phyloP scores from a whole-genome alignment of 1,140 invertebrate species.

The Rhysida immarginata region DNA sequence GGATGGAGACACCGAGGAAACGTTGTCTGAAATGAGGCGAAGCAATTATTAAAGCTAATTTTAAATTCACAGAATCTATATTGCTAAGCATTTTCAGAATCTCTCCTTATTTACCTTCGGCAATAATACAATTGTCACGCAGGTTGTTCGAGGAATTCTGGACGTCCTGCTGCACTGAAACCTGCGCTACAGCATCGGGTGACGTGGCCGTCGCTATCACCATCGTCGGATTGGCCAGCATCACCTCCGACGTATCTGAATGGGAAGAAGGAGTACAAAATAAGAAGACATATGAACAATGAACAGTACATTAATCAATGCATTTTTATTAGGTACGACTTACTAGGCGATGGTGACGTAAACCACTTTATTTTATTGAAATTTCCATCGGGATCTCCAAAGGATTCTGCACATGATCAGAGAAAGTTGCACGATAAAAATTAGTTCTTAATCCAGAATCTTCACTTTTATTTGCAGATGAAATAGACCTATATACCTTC shows the following conservation, averaged over 20 bases:
- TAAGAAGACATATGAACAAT: not conserved
- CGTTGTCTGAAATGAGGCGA: too few species aligned
- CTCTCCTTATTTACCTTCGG: not conserved
- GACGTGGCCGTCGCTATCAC: not conserved
- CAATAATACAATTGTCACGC: not conserved
- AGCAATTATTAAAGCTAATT: too few species aligned
- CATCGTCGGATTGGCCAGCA: not conserved
- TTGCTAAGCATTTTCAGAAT: too few species aligned
- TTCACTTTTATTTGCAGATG: not conserved
- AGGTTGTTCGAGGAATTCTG: not conserved
- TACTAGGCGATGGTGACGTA: not conserved
- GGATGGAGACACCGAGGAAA: too few species aligned
- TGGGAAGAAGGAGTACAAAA: not conserved
- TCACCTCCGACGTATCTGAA: not conserved
- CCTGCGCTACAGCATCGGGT: not conserved
- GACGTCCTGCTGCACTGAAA: not conserved
- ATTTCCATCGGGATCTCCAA: constrained; percentile 1
- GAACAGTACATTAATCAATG: not conserved
- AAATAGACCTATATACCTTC: constrained; percentile 13
- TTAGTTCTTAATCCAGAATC: not conserved
- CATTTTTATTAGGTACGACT: not conserved
- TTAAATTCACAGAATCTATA: too few species aligned
- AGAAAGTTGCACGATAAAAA: not conserved
- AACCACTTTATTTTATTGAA: constrained; percentile 5
- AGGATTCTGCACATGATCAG: not conserved